phyloP scores from a whole-genome alignment of 2,888 invertebrate genomes.

The Yponomeuta evonymella region DNA sequence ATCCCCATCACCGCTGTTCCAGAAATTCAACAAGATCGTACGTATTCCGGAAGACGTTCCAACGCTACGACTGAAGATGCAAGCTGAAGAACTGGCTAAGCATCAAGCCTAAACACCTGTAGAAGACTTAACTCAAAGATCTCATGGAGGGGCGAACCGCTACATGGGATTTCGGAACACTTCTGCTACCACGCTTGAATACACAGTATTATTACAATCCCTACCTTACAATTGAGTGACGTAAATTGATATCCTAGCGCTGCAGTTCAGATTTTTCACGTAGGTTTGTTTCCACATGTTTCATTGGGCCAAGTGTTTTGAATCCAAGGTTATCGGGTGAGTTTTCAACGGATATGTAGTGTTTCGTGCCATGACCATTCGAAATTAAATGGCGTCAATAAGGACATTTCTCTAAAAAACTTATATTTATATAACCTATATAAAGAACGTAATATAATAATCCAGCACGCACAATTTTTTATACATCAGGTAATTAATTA shows the following conservation, averaged over 20 bases:
- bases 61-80: conserved; percentile 86
- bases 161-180: conserved; percentile 23
- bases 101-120: conserved; percentile 28
- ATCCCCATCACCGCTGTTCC: not conserved
- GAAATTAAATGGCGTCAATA: not conserved
- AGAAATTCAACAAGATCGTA: conserved; percentile 89
- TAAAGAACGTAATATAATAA: conserved; percentile 15
- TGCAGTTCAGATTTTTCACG: too few relatives aligned
- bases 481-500: not conserved
- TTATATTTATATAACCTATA: not conserved
- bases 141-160: conserved; percentile 19
- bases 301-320: not conserved
- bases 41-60: conserved; percentile 91
- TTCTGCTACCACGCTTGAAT: not conserved
- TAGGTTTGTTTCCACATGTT: too few relatives aligned
- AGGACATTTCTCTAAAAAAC: not conserved
- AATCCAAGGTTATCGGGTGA: not conserved
- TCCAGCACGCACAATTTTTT: conserved; percentile 22
- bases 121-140: conserved; percentile 11
- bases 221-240: not conserved
- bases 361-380: not conserved
- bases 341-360: conserved; percentile 6
- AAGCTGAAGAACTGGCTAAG: conserved; percentile 70
- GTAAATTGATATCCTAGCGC: not conserved
- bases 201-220: too few relatives aligned